Base-by-base conservation (phyloP, 1,140 invertebrate genomes). In the Micrasema minimum region DNA sequence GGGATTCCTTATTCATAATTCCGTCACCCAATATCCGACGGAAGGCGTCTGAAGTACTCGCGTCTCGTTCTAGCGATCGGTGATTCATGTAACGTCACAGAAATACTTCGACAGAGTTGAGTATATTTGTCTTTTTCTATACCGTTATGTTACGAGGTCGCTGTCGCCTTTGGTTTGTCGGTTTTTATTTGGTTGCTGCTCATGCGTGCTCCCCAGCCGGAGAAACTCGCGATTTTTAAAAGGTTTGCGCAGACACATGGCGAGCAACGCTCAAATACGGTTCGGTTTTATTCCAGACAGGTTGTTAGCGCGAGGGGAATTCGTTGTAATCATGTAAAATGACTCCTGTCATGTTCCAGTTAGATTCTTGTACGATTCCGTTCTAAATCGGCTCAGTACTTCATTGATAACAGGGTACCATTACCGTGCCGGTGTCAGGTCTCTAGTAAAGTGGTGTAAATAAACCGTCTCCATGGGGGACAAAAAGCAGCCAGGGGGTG, bases 401-500 rank as follows among this genome's bases (percentile, higher is more conserved):
- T n/a, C n/a, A n/a, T n/a, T n/a, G n/a, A n/a, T n/a, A n/a, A n/a
- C n/a, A n/a, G n/a, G n/a, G n/a, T n/a, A 41, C 31, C 51, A 10
- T 37, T 37, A 38, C 16, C 4, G 26, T 59, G 55, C 31, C 35
- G 26, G 16, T 62, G 37, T 62, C 37, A 35, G 26, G 31, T 38
- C 31, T 16, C 23, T 14, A 26, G 26, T n/a, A n/a, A n/a, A 22
- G 46, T 53, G 26, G 37, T 61, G 66, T 68, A 55, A 68, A 59
- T 68, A 68, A 68, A 59, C 66, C 66, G 66, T 68, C 59, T 37
- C 67, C 43, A 66, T 67, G 70, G 68, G 57, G 51, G 72, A 51
- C 9, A 53, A 66, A 26, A 43, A 46, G 16, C 26, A 61, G 62
- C 35, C 46, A 14, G 48, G 74, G 69, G 81, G 75, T 67, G 81